These are phyloP conservation scores for Perodicticus potto DNA, from an alignment of 2,797 vertebrate genomes.

Conservation along the genomic window DNA sequence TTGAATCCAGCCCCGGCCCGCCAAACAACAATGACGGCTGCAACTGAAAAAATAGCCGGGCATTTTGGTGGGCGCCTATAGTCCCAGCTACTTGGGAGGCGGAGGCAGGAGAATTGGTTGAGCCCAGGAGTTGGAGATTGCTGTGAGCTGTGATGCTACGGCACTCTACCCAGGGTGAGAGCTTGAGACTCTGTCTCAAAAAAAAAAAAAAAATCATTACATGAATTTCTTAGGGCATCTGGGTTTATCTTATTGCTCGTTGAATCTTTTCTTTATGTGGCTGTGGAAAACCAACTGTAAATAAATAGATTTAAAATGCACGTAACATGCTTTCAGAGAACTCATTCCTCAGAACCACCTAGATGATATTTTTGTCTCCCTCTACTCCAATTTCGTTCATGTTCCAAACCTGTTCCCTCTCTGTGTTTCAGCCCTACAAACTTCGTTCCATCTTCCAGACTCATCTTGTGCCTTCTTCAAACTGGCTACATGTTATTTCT, in stretches of 20 bases:
- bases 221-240: neutral
- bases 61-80: too few species aligned
- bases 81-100: too few species aligned
- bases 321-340: neutral
- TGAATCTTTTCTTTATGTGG: neutral
- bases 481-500: neutral
- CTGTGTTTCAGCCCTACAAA: neutral
- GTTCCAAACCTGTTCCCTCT: neutral
- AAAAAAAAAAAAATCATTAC: neutral
- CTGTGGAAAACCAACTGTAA: neutral
- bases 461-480: neutral
- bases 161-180: too few species aligned
- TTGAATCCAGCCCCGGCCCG: too few species aligned
- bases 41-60: too few species aligned
- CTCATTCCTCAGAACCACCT: neutral
- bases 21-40: too few species aligned
- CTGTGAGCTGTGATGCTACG: too few species aligned
- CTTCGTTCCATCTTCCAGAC: neutral
- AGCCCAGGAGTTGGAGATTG: too few species aligned
- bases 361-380: neutral
- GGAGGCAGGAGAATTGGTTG: too few species aligned
- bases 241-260: neutral
- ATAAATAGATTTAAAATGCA: neutral
- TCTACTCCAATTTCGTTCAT: neutral
- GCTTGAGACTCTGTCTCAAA: too few species aligned